Percentiles rank a stretch among this genome's conserved stretches.
Conservation (phyloP, 2,888 invertebrate species). For the Pseudoips prasinana region DNA sequence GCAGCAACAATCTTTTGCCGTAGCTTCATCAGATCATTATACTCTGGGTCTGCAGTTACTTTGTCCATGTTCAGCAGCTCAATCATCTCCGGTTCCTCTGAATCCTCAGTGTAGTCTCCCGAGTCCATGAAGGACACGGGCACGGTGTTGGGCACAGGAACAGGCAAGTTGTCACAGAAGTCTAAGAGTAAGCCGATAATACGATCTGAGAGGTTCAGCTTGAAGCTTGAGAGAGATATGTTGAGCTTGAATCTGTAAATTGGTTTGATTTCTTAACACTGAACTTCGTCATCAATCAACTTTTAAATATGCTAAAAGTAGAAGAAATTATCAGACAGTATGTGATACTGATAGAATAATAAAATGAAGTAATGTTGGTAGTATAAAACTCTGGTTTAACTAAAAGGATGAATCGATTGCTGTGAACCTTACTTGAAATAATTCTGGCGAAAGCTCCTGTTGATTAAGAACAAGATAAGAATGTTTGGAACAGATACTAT, state of each 20-base stretch:
- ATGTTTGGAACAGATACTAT: no score
- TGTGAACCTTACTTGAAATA: no score
- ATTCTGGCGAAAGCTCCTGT: no score
- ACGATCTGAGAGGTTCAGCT: conserved; percentile 88
- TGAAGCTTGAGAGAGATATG: conserved; percentile 86
- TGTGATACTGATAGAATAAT: no score
- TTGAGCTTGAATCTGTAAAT: conserved; percentile 87
- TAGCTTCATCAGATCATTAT: conserved; percentile 59
- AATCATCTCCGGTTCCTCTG: conserved; percentile 52
- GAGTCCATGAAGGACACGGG: conserved; percentile 74
- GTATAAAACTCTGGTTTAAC: no score
- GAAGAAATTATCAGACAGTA: no score
- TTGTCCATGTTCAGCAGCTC: conserved; percentile 51
- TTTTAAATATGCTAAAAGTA: no score
- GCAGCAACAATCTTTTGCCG: conserved; percentile 70
- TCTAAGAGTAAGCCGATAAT: conserved; percentile 85
- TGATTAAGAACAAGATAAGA: no score
- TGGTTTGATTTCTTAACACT: no score
- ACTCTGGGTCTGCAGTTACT: conserved; percentile 63
- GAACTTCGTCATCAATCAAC: no score
- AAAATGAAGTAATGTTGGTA: no score
- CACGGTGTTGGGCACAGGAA: conserved; percentile 71
- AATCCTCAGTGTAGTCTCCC: conserved; percentile 60
- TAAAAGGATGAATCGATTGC: no score
- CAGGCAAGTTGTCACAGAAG: conserved; percentile 78